These are phyloP conservation scores for Carcharodon carcharias DNA, from an alignment of 2,797 vertebrate species.

Conservation along the genomic window DNA sequence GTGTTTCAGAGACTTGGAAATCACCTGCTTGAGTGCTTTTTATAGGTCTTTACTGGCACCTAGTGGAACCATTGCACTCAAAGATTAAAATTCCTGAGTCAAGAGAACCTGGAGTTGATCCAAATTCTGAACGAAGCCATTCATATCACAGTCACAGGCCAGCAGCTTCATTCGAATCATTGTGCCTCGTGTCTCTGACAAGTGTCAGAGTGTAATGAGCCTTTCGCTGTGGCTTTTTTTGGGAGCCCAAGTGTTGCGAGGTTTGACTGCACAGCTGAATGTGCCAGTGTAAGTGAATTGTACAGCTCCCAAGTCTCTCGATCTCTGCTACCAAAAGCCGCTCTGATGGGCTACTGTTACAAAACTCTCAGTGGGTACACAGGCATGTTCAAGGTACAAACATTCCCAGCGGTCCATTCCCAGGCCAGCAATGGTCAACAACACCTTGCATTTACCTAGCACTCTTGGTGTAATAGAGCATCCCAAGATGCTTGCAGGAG, in stretches of 20 bases:
- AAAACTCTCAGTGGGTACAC: background rate
- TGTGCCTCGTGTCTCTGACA: background rate
- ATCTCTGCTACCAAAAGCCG: background rate
- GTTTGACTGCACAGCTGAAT: background rate
- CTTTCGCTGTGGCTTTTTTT: background rate
- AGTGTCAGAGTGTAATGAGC: background rate
- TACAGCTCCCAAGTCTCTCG: background rate
- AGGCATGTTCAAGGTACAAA: background rate
- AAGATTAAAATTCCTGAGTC: background rate
- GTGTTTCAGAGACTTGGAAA: background rate
- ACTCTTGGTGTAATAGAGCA: background rate
- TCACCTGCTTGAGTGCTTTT: background rate
- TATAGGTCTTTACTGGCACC: constrained; percentile 14
- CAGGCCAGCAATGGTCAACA: background rate
- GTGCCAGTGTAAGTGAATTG: background rate
- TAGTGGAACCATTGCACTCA: constrained; percentile 8
- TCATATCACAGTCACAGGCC: background rate
- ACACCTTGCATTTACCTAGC: background rate
- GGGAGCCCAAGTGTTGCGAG: background rate
- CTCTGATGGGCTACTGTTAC: background rate
- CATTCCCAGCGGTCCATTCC: background rate
- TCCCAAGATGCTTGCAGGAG: background rate
- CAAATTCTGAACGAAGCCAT: background rate
- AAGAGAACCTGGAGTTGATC: background rate
- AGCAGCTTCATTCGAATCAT: background rate